Conservation (phyloP, 2,797 vertebrate species). For the Megalops cyprinoides region DNA sequence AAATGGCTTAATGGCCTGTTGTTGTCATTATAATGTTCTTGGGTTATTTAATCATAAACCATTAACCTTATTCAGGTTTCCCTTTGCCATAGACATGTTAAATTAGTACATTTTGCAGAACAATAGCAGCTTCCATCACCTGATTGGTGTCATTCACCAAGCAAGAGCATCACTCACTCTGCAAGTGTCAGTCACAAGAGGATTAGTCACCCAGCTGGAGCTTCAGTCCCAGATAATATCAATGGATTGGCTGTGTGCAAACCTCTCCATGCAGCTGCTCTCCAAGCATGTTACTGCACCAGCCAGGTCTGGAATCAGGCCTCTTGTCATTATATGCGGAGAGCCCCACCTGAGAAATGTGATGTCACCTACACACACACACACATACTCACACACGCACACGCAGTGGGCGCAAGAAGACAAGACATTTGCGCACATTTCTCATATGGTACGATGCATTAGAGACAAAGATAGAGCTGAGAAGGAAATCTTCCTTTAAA, state of each 20-base stretch:
- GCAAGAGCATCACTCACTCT: neutral
- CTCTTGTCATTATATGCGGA: slow-evolving; percentile 3
- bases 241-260: slow-evolving; percentile 47
- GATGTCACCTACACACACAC: neutral
- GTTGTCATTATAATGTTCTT: no score
- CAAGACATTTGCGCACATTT: no score
- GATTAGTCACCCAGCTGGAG: neutral
- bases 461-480: no score
- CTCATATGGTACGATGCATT: no score
- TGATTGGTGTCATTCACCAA: neutral
- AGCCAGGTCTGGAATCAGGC: slow-evolving; percentile 44
- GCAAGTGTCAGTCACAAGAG: neutral
- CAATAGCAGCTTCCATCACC: no score
- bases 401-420: neutral
- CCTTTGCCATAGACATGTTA: no score
- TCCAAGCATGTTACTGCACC: slow-evolving; percentile 40
- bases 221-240: slow-evolving; percentile 50
- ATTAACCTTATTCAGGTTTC: no score
- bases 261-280: slow-evolving; percentile 34
- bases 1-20: no score
- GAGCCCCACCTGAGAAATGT: slow-evolving; percentile 6
- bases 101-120: no score
- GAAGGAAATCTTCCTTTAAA: no score
- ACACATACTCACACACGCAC: neutral
- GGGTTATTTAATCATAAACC: no score